These are phyloP conservation scores for Octodonta nipae DNA, from an alignment of 2,888 invertebrate species.

Conservation along the genomic window DNA sequence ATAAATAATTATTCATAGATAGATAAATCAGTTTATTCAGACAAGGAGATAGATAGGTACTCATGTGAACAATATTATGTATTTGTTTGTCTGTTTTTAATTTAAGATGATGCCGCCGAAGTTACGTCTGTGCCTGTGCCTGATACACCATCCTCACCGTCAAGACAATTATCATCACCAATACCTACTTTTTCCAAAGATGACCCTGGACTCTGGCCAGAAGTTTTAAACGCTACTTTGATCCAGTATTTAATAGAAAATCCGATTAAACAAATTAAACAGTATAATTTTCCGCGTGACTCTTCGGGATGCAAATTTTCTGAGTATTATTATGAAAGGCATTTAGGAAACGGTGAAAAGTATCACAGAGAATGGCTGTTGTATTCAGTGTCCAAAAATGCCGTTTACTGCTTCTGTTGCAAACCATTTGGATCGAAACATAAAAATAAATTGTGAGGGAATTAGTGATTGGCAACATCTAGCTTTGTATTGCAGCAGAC, in stretches of 20 bases:
- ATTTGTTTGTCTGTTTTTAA: conserved; percentile 8
- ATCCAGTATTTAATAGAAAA: conserved; percentile 13
- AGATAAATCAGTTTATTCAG: conserved; percentile 7
- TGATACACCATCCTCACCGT: conserved; percentile 10
- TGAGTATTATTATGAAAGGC: conserved; percentile 5
- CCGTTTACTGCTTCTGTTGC: conserved; percentile 3
- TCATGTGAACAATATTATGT: conserved; percentile 7
- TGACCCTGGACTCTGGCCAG: conserved; percentile 15
- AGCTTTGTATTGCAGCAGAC: conserved; percentile 2
- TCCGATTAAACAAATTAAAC: conserved; percentile 14
- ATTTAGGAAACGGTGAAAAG: conserved; percentile 2
- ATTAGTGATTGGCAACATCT: conserved; percentile 5
- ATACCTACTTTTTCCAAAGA: conserved; percentile 14
- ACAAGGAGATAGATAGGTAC: conserved; percentile 4
- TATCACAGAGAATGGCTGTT: conserved; percentile 3
- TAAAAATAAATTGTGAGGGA: conserved; percentile 3
- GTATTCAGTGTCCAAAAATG: conserved; percentile 5
- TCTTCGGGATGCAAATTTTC: conserved; percentile 7
- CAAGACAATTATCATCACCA: conserved; percentile 10
- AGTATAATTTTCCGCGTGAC: conserved; percentile 13
- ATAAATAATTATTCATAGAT: conserved; percentile 6
- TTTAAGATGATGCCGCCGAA: conserved; percentile 8
- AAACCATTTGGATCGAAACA: conserved; percentile 2
- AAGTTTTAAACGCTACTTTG: conserved; percentile 13
- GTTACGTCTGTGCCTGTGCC: conserved; percentile 10